Percentiles rank a stretch among this genome's conserved stretches.
Evolutionary conservation across 2,113 vertebrate genomes (phyloP).

Genomic region (Nymphicus hollandicus): DNA sequence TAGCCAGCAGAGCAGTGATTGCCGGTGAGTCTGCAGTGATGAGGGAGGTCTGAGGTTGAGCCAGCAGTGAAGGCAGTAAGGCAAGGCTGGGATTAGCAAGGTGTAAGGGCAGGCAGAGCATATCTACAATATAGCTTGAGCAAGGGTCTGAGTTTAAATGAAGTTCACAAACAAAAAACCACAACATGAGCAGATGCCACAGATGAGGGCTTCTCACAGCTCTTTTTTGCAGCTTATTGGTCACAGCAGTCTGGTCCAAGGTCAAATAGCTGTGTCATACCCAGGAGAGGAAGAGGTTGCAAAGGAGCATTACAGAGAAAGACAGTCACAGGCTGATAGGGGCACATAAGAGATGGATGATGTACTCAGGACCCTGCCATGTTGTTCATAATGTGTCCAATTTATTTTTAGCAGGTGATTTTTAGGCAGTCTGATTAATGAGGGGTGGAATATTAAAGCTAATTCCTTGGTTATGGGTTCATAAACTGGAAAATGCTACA

Average conservation of each 20-base stretch:
- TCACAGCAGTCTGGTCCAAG: background rate
- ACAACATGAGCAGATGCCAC: accelerated
- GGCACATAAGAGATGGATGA: background rate
- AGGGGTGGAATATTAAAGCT: background rate
- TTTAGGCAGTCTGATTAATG: background rate
- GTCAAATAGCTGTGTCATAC: background rate
- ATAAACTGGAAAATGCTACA: background rate
- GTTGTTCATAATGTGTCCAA: background rate
- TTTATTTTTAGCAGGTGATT: background rate
- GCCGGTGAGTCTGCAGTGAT: background rate
- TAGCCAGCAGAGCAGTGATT: background rate
- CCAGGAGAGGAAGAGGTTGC: accelerated
- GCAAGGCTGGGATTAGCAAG: background rate
- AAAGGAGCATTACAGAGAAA: background rate
- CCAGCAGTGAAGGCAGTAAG: background rate
- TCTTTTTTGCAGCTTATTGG: background rate
- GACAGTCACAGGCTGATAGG: background rate
- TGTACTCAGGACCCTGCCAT: background rate
- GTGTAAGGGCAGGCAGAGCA: background rate
- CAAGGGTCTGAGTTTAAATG: background rate
- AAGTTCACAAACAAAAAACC: background rate
- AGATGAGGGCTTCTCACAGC: background rate
- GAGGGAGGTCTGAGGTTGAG: background rate
- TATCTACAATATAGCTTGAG: background rate
- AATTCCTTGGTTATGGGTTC: background rate